Evolutionary conservation across 2,888 invertebrate genomes (phyloP).

Genomic region (Pachycephus smyrnensis): DNA sequence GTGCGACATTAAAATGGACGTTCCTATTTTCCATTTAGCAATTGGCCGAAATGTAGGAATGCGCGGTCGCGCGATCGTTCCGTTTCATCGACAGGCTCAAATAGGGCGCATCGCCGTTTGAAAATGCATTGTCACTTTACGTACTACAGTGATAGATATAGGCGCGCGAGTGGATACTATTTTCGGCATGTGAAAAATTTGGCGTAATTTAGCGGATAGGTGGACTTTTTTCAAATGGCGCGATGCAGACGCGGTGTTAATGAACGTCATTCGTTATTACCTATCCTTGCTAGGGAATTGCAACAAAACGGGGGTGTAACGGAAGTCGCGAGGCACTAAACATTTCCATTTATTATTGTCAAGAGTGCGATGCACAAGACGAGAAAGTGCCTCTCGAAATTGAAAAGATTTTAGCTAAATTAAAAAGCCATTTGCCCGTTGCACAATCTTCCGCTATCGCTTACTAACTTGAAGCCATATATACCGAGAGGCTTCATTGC

Average conservation of each 20-base stretch:
- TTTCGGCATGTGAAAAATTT: not conserved
- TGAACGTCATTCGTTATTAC: slow-evolving; percentile 4
- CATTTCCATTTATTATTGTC: slow-evolving; percentile 25
- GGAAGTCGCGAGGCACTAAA: slow-evolving; percentile 20
- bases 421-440: slow-evolving; percentile 34
- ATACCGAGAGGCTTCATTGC: not conserved
- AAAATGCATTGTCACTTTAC: not conserved
- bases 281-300: not conserved
- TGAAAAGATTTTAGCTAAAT: slow-evolving; percentile 43
- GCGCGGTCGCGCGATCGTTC: not conserved
- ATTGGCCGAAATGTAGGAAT: not conserved
- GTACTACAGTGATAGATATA: not conserved
- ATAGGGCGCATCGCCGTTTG: not conserved
- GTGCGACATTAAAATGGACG: not conserved
- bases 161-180: not conserved
- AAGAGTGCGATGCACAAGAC: slow-evolving; percentile 2
- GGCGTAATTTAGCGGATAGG: not conserved
- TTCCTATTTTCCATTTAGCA: not conserved
- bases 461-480: not conserved
- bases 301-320: not conserved
- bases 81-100: not conserved
- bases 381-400: slow-evolving; percentile 16
- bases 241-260: not conserved
- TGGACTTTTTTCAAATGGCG: not conserved
- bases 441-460: slow-evolving; percentile 1